These are phyloP conservation scores for Alectoris magna DNA, from an alignment of 2,797 vertebrate genomes.

Conservation along the genomic window DNA sequence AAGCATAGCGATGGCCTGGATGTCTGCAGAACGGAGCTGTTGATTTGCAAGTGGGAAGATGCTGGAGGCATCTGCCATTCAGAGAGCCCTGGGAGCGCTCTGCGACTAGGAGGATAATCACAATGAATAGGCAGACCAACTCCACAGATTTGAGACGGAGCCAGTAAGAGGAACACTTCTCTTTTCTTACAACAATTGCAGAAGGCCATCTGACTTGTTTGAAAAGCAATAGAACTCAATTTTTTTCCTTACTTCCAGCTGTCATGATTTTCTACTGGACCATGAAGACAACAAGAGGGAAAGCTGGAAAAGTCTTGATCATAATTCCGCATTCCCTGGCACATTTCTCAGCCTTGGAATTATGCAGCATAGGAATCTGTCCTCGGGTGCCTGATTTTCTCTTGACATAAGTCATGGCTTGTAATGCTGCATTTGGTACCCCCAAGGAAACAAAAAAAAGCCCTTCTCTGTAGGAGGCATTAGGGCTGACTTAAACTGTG, in stretches of 20 bases:
- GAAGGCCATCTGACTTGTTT: neutral
- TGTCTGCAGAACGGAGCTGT: neutral
- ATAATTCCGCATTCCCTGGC: constrained; percentile 19
- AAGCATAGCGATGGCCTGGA: neutral
- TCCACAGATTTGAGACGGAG: neutral
- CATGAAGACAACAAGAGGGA: neutral
- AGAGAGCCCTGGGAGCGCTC: neutral
- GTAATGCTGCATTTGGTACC: neutral
- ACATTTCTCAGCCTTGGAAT: neutral
- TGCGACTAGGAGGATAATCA: neutral
- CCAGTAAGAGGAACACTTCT: neutral
- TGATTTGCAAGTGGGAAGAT: neutral
- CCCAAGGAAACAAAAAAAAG: neutral
- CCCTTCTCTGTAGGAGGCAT: neutral
- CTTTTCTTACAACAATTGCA: neutral
- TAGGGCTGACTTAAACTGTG: rapidly evolving
- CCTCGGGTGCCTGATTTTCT: neutral
- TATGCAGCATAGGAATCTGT: constrained; percentile 14
- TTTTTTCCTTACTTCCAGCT: neutral
- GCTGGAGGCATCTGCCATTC: neutral
- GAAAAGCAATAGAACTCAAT: neutral
- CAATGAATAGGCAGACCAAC: neutral
- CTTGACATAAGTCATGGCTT: neutral
- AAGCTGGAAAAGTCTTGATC: neutral
- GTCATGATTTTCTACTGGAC: neutral